These are phyloP conservation scores for Pachymerium ferrugineum DNA, from an alignment of 2,888 invertebrate species.

Conservation along the genomic window DNA sequence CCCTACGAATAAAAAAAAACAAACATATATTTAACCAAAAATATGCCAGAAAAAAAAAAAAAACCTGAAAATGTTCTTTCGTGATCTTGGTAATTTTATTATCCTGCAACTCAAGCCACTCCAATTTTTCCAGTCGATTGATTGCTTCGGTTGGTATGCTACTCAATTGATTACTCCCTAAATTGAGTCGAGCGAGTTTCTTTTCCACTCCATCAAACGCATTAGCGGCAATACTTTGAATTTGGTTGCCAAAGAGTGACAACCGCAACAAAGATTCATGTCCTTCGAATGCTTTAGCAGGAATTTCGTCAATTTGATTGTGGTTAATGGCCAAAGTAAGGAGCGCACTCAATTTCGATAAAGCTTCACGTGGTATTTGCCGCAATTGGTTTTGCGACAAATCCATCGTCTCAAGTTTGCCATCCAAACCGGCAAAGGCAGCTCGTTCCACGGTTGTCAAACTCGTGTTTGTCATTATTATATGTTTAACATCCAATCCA, in stretches of 20 bases:
- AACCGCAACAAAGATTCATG: conserved; percentile 79
- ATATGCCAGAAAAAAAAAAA: conserved; percentile 1
- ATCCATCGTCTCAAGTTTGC: conserved; percentile 73
- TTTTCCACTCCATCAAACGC: conserved; percentile 82
- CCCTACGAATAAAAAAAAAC: conserved; percentile 48
- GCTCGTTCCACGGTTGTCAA: conserved; percentile 81
- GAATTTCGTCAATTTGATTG: conserved; percentile 72
- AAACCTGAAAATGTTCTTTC: conserved; percentile 36
- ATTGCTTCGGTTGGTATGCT: conserved; percentile 60
- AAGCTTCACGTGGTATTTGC: conserved; percentile 70
- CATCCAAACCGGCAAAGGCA: conserved; percentile 76
- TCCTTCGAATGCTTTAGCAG: conserved; percentile 76
- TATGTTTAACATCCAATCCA: conserved; percentile 77
- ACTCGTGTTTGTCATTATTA: conserved; percentile 76
- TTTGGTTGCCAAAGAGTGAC: conserved; percentile 69
- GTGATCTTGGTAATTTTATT: conserved; percentile 38
- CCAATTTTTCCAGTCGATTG: conserved; percentile 30
- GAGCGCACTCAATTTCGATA: conserved; percentile 72
- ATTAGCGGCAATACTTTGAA: conserved; percentile 69
- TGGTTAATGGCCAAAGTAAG: conserved; percentile 84
- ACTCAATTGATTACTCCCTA: conserved; percentile 75
- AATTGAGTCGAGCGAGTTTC: conserved; percentile 77
- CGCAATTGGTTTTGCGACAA: conserved; percentile 70
- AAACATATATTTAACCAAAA: background rate
- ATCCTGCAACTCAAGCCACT: conserved; percentile 39